Evolutionary conservation across 1,140 invertebrate species (phyloP), one percentile per base, ranked within the genome.

Genomic region (Neuroterus valhalla): DNA sequence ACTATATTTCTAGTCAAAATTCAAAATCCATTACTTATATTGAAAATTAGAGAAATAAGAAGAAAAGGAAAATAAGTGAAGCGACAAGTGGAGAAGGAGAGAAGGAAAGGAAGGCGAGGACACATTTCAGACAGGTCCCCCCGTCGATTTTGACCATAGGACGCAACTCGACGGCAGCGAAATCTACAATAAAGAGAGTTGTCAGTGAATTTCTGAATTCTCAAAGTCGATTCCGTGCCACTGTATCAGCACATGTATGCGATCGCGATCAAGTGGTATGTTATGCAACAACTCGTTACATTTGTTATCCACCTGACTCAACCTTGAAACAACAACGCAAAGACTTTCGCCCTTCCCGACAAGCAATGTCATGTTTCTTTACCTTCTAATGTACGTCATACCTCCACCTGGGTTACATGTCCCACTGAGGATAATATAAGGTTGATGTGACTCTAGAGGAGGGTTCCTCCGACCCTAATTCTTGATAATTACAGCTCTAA

Each of bases 211-310:
- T 38, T 38, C 31, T 38, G 31, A 38, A 62, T 62, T 62, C 55
- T 23, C 55, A 62, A 23, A 62, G 55, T 62, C 12, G 55, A 62
- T 62, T 17, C 55, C 23, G 0, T 14, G 55, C 14, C 26, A 62
- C 55, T 62, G 55, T 62, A 26, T 62, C 14, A 6, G 26, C 15
- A 26, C 55, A 31, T 26, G n/a, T 62, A 23, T 62, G 55, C 23
- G 14, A 62, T 62, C 23, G 55, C 23, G 14, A 62, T 62, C 23
- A 23, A 62, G 31, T 31, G 12, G 23, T 26, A 62, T 31, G 21
- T 62, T 62, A 62, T 62, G 55, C 55, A 62, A 62, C 4, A 26
- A 62, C 55, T 62, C 31, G 55, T 62, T 62, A 62, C 31, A 62
- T 62, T 62, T 62, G 31, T 62, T 23, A 62, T 26, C 23, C 55